Conservation (phyloP, 1,140 invertebrate species). For the Ceratina japonica region DNA sequence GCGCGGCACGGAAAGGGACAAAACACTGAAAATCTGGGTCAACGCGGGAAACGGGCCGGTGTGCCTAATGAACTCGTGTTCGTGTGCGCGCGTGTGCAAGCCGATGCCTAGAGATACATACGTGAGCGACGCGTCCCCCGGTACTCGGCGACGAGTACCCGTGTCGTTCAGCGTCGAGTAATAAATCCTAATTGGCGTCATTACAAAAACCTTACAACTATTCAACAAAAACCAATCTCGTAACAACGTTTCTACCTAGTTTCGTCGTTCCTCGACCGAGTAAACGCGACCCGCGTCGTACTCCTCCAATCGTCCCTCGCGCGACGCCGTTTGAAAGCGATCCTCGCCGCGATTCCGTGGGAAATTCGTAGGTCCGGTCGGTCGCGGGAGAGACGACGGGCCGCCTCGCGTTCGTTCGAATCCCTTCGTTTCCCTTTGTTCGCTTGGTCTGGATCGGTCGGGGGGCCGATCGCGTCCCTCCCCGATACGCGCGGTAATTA, state of each 20-base stretch:
- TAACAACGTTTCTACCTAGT: conserved; percentile 70
- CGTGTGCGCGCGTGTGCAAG: background rate
- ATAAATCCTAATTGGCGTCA: conserved; percentile 69
- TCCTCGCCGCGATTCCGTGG: conserved; percentile 42
- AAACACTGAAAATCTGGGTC: conserved; percentile 47
- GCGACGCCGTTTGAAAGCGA: conserved; percentile 17
- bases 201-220: conserved; percentile 77
- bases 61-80: conserved; percentile 23
- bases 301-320: background rate
- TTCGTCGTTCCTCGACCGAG: conserved; percentile 51
- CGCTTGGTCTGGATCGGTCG: background rate
- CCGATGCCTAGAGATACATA: background rate
- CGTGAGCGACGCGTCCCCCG: background rate
- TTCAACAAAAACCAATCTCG: conserved; percentile 74
- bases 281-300: background rate
- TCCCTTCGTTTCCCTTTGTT: too few relatives aligned
- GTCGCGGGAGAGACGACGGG: conserved; percentile 16
- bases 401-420: background rate
- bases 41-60: conserved; percentile 42
- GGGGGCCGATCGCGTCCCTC: conserved; percentile 24
- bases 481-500: too few relatives aligned
- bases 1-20: conserved; percentile 13
- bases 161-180: conserved; percentile 45
- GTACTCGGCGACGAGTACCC: background rate
- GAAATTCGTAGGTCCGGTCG: conserved; percentile 7